These are phyloP conservation scores for Dasysyrphus albostriatus DNA, from an alignment of 2,888 invertebrate genomes.

Conservation along the genomic window DNA sequence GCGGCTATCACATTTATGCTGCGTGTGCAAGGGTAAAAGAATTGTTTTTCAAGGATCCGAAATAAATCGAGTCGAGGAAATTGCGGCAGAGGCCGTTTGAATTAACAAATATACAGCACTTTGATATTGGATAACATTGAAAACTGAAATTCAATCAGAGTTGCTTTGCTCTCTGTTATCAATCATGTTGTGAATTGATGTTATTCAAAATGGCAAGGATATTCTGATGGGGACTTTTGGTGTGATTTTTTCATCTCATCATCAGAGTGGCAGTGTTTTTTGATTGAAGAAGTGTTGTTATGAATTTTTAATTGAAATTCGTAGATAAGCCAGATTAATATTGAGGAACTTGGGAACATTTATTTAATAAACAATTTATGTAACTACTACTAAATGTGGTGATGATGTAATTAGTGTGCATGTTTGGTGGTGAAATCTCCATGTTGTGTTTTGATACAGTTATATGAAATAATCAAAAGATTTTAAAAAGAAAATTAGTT, in stretches of 20 bases:
- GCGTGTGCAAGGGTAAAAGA: conserved; percentile 20
- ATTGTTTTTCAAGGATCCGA: conserved; percentile 20
- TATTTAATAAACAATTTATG: too few species aligned
- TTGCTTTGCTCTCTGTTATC: conserved; percentile 9
- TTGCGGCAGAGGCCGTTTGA: background rate
- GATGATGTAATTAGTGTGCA: too few species aligned
- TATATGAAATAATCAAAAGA: too few species aligned
- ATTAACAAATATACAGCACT: conserved; percentile 13
- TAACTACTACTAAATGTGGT: too few species aligned
- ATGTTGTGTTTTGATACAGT: too few species aligned
- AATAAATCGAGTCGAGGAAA: conserved; percentile 7
- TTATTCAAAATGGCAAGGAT: conserved; percentile 19
- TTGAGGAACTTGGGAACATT: background rate
- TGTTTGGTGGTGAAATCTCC: too few species aligned
- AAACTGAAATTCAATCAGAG: conserved; percentile 37
- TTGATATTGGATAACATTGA: conserved; percentile 34
- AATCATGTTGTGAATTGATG: background rate
- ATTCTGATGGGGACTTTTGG: background rate
- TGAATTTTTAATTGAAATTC: conserved; percentile 5
- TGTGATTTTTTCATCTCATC: conserved; percentile 11
- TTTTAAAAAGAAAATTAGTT: too few species aligned
- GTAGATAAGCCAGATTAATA: background rate
- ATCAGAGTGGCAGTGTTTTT: background rate
- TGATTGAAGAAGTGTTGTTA: background rate
- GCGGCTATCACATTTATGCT: background rate